Evolutionary conservation across 2,113 vertebrate species (phyloP).

Genomic region (Lophochroa leadbeateri): DNA sequence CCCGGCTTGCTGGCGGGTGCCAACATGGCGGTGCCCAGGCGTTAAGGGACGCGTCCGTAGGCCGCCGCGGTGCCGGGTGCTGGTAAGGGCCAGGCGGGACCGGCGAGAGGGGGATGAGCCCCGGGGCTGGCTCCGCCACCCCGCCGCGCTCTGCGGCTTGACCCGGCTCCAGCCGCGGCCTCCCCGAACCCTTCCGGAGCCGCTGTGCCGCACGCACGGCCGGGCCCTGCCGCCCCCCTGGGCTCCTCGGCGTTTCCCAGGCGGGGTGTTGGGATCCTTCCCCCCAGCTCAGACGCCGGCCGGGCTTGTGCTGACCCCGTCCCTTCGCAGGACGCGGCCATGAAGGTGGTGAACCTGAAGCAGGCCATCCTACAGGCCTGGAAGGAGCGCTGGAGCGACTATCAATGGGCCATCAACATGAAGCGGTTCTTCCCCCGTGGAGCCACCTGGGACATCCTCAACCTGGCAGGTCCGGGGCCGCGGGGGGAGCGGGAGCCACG

Average conservation of each 20-base stretch:
- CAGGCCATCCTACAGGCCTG: slow-evolving; percentile 97
- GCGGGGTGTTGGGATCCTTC: not conserved
- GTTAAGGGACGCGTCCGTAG: not conserved
- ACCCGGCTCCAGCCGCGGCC: not conserved
- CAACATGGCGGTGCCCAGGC: slow-evolving; percentile 59
- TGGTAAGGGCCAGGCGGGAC: not conserved
- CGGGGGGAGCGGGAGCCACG: not conserved
- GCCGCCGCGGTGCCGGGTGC: not conserved
- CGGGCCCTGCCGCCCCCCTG: not conserved
- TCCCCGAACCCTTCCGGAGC: not conserved
- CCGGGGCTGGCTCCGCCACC: rapidly evolving
- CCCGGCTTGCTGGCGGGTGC: not conserved
- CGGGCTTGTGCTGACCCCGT: not conserved
- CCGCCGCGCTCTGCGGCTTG: too few species aligned
- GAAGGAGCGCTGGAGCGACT: slow-evolving; percentile 97
- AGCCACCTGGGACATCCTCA: slow-evolving; percentile 95
- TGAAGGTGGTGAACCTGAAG: slow-evolving; percentile 97
- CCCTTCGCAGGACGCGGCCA: slow-evolving; percentile 13
- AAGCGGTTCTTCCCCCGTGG: slow-evolving; percentile 96
- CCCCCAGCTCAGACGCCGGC: rapidly evolving
- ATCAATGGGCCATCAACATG: slow-evolving; percentile 97
- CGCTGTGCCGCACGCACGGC: not conserved
- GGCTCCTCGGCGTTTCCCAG: not conserved
- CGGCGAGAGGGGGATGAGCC: not conserved
- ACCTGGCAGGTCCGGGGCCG: slow-evolving; percentile 84